A percentile compares a stretch with the other conserved stretches of the same genome.
phyloP scores from a whole-genome alignment of 92 coral and sea anemone genomes.

The Paramuricea clavata region DNA sequence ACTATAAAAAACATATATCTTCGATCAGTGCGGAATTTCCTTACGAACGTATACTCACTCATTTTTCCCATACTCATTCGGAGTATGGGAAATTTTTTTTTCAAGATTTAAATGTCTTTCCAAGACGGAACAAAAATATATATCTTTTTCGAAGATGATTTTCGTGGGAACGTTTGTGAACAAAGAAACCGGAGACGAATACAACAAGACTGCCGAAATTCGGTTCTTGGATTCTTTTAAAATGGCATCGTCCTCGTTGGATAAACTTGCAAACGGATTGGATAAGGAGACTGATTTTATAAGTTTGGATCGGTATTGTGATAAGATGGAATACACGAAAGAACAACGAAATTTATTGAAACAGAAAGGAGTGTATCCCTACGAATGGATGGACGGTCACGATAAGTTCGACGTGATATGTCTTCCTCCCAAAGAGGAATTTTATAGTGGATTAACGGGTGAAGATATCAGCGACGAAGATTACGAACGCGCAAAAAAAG shows the following conservation, averaged over 20 bases:
- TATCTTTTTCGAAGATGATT: conserved; percentile 48
- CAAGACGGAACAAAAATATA: conserved; percentile 65
- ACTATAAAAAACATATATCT: too few relatives aligned
- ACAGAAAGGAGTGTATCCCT: conserved; percentile 46
- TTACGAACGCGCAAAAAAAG: conserved; percentile 19
- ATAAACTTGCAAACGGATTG: neutral
- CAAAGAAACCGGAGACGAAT: too few relatives aligned
- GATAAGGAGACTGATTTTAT: too few relatives aligned
- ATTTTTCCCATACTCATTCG: too few relatives aligned
- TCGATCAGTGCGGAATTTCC: too few relatives aligned
- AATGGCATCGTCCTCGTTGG: conserved; percentile 11
- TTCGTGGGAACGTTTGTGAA: too few relatives aligned
- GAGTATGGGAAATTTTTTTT: too few relatives aligned
- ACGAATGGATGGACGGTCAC: conserved; percentile 50
- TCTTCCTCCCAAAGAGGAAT: conserved; percentile 30
- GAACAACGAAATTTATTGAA: neutral
- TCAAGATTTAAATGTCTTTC: too few relatives aligned
- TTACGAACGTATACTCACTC: too few relatives aligned
- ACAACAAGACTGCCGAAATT: neutral
- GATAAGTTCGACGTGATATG: conserved; percentile 26
- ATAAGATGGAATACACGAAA: too few relatives aligned
- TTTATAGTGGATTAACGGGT: neutral
- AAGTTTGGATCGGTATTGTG: too few relatives aligned
- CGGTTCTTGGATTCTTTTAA: conserved; percentile 25
- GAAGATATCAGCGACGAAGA: conserved; percentile 6